phyloP scores from a whole-genome alignment of 2,797 vertebrate genomes.

The Esox masquinongy region DNA sequence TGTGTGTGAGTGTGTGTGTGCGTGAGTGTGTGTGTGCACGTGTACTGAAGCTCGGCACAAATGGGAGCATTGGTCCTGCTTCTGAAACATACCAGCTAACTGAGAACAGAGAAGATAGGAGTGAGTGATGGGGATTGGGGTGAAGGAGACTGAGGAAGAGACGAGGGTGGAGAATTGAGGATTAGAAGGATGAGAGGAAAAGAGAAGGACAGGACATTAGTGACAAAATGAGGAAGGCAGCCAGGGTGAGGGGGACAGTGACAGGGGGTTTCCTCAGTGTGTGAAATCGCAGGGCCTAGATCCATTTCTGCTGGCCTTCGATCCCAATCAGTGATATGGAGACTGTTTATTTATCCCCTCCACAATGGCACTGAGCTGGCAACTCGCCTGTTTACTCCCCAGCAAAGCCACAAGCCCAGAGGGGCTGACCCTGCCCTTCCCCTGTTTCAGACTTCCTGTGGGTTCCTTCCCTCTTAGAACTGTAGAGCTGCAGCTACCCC shows the following conservation, averaged over 20 bases:
- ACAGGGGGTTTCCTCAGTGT: not conserved
- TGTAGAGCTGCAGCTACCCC: constrained; percentile 42
- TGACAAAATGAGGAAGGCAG: not conserved
- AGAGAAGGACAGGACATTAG: not conserved
- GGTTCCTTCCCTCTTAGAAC: not conserved
- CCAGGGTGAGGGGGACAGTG: not conserved
- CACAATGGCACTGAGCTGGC: not conserved
- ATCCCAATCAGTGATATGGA: not conserved
- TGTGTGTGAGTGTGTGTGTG: not conserved
- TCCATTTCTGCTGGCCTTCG: not conserved
- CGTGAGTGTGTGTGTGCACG: not conserved
- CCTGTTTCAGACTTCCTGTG: constrained; percentile 1
- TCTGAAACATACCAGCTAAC: not conserved
- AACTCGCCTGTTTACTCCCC: constrained; percentile 42
- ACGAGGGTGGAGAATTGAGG: not conserved
- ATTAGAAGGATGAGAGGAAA: not conserved
- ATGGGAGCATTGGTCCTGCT: not conserved
- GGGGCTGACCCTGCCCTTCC: constrained; percentile 48
- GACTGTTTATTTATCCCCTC: constrained; percentile 1
- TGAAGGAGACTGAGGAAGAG: not conserved
- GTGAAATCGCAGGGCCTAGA: not conserved
- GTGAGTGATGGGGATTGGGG: not conserved
- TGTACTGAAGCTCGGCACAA: no score
- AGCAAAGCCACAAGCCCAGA: constrained; percentile 55
- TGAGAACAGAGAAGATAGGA: not conserved